Evolutionary conservation across 2,888 invertebrate species (phyloP).

Genomic region (Lumbricus terrestris): DNA sequence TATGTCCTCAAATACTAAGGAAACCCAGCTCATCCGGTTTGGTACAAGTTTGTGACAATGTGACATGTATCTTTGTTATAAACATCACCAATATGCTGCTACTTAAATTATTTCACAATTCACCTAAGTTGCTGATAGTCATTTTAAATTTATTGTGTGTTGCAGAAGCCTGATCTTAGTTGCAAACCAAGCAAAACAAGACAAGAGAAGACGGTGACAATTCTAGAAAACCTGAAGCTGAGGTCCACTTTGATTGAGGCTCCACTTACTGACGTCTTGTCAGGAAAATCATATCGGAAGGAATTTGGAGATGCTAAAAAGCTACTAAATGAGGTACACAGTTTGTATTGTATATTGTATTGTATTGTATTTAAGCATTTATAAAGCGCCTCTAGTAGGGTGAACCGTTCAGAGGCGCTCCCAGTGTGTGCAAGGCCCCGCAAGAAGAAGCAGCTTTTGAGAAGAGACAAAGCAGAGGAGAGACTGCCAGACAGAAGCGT

Average conservation of each 20-base stretch:
- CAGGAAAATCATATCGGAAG: not conserved
- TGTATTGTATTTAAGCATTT: no score
- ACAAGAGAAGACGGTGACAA: not conserved
- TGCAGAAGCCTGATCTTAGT: slow-evolving; percentile 3
- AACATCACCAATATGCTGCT: no score
- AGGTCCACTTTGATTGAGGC: not conserved
- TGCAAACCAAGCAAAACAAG: slow-evolving; percentile 3
- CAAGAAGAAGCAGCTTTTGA: no score
- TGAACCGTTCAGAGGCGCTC: no score
- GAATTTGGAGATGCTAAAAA: slow-evolving; percentile 3
- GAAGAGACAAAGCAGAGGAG: no score
- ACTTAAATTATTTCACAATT: not conserved
- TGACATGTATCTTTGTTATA: no score
- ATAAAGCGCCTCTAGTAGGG: no score
- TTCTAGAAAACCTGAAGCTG: slow-evolving; percentile 3
- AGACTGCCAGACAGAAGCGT: no score
- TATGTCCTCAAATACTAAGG: no score
- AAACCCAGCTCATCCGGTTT: no score
- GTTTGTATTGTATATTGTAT: not conserved
- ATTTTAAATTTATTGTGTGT: not conserved
- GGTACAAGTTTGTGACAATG: no score
- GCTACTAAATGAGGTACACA: not conserved
- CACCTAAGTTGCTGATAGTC: not conserved
- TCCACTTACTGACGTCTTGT: not conserved
- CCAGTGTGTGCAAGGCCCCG: no score